Conservation (phyloP, 1,140 invertebrate genomes). For the Aphelinus certus region DNA sequence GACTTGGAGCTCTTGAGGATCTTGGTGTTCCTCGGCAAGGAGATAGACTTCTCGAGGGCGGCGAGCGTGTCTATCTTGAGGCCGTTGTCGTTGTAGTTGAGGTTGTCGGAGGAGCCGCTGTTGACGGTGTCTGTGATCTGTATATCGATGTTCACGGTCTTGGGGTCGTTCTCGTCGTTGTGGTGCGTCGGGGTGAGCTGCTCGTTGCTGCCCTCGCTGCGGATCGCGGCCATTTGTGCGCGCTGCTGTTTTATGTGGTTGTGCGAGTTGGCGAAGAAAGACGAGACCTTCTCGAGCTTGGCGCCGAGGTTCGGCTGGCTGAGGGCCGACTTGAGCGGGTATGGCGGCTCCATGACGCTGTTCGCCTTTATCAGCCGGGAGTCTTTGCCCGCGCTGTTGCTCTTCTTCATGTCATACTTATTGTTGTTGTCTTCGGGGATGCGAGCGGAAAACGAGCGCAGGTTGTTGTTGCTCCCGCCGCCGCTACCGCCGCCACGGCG, state of each 20-base stretch:
- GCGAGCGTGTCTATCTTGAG: slow-evolving; percentile 50
- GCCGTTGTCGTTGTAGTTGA: slow-evolving; percentile 43
- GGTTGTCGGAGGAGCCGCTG: slow-evolving; percentile 27
- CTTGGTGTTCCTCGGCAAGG: slow-evolving; percentile 54
- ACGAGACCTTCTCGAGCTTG: slow-evolving; percentile 65
- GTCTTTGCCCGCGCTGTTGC: slow-evolving; percentile 58
- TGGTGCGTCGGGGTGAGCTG: slow-evolving; percentile 38
- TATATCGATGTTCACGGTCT: slow-evolving; percentile 62
- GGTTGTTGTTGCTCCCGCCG: slow-evolving; percentile 51
- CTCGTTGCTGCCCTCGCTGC: slow-evolving; percentile 47
- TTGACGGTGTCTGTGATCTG: slow-evolving; percentile 57
- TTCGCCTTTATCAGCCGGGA: slow-evolving; percentile 52
- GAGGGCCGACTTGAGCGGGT: slow-evolving; percentile 61
- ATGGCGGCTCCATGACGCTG: slow-evolving; percentile 51
- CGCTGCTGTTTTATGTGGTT: slow-evolving; percentile 72
- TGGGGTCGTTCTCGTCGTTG: slow-evolving; percentile 61
- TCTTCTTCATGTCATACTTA: slow-evolving; percentile 64
- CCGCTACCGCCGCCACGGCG: slow-evolving; percentile 44
- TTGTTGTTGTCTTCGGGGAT: slow-evolving; percentile 66
- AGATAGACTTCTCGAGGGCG: slow-evolving; percentile 56
- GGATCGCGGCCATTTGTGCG: slow-evolving; percentile 54
- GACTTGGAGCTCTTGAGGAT: slow-evolving; percentile 65
- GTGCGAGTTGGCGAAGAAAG: slow-evolving; percentile 73
- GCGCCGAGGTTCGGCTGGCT: slow-evolving; percentile 65
- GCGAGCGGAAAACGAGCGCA: slow-evolving; percentile 65